Percentiles rank a stretch among this genome's conserved stretches.
These are phyloP conservation scores for Coenonympha arcania DNA, from an alignment of 2,888 invertebrate genomes.

Conservation along the genomic window DNA sequence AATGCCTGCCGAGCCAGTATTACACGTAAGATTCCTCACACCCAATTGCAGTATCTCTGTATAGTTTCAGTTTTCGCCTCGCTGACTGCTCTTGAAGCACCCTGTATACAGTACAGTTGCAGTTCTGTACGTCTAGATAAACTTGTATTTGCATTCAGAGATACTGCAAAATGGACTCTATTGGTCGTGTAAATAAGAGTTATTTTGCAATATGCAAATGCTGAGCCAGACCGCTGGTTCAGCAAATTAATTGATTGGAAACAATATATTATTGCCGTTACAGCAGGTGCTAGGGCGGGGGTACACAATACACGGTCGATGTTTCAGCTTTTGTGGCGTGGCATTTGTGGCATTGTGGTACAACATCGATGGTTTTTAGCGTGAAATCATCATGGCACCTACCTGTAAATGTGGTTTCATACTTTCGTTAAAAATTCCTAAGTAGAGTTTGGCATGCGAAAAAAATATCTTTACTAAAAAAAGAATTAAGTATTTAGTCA, in stretches of 20 bases:
- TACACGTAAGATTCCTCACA: too few relatives aligned
- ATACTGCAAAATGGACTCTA: not conserved
- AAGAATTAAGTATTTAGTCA: too few relatives aligned
- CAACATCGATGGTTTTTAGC: too few relatives aligned
- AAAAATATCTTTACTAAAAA: too few relatives aligned
- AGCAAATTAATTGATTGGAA: slow-evolving; percentile 7
- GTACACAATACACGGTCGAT: not conserved
- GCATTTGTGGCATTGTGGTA: too few relatives aligned
- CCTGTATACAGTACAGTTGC: not conserved
- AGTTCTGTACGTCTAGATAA: not conserved
- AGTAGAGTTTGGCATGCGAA: too few relatives aligned
- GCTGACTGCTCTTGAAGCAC: not conserved
- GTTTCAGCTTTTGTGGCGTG: too few relatives aligned
- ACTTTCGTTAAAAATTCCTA: too few relatives aligned
- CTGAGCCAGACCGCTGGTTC: not conserved
- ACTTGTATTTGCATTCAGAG: not conserved
- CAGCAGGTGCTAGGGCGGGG: not conserved
- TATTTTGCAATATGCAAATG: not conserved
- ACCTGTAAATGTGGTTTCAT: too few relatives aligned
- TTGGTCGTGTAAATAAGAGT: not conserved
- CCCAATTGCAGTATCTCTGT: too few relatives aligned
- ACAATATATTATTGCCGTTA: slow-evolving; percentile 1
- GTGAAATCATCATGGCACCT: too few relatives aligned
- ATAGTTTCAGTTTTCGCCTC: not conserved
- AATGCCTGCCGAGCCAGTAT: too few relatives aligned